These are phyloP conservation scores for Hymenochirus boettgeri DNA, from an alignment of 2,113 vertebrate species.

Conservation along the genomic window DNA sequence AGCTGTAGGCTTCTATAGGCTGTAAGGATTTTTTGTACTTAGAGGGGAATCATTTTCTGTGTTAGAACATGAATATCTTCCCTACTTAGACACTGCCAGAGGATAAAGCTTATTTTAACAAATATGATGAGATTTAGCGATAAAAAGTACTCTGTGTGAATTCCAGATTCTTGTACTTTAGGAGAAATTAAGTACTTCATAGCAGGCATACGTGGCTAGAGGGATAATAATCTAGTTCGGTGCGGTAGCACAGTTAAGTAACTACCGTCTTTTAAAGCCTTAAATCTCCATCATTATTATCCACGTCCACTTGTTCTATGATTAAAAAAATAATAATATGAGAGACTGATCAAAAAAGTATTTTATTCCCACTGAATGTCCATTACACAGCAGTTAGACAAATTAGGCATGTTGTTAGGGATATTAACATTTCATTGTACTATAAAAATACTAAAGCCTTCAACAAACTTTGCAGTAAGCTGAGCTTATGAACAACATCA, in stretches of 20 bases:
- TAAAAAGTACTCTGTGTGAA: neutral
- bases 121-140: neutral
- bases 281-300: slow-evolving; percentile 3
- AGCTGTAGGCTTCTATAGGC: too few species aligned
- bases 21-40: too few species aligned
- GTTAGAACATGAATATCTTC: neutral
- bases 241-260: neutral
- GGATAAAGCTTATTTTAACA: neutral
- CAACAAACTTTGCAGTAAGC: neutral
- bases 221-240: slow-evolving; percentile 17
- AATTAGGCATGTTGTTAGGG: slow-evolving; percentile 1
- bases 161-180: slow-evolving; percentile 1
- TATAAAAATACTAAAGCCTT: neutral
- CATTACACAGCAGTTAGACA: neutral
- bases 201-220: neutral
- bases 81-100: neutral
- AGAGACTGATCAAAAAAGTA: neutral
- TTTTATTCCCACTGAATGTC: neutral
- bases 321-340: neutral
- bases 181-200: slow-evolving; percentile 26
- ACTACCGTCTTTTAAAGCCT: slow-evolving; percentile 11
- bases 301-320: neutral
- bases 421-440: neutral
- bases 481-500: neutral
- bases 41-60: too few species aligned